Base-by-base conservation (phyloP, 2,888 invertebrate genomes). In the Trypoxylon attenuatum region DNA sequence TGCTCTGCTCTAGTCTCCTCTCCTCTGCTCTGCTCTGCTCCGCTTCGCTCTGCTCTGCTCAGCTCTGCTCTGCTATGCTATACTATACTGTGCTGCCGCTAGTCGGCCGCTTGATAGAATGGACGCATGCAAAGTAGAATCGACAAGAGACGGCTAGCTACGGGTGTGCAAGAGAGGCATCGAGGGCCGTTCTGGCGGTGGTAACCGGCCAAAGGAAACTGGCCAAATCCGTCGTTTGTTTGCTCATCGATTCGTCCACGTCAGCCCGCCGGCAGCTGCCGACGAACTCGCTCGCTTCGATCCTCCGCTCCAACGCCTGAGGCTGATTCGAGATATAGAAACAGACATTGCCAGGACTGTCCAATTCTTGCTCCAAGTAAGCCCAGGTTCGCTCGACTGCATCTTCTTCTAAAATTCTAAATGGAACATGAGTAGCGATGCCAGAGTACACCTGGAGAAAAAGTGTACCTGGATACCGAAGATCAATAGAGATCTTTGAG, bases 151-250 rank as follows among this genome's bases (percentile, higher is more conserved):
- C 47, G 18, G 38, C 59, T 42, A 65, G 50, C 45, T 46, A 49
- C 54, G 23, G 47, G 46, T 29, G 65, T 45, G 50, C 16, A n/a
- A 46, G 10, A 41, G 27, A 10, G 21, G 47, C 19, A 46, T 27
- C 33, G 33, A 54, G 65, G 58, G 61, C 63, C 43, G 60, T 52
- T 49, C 41, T 39, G 33, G 23, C 38, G 43, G 38, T 55, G 56
- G 18, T 45, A 53, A 49, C 52, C 54, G 42, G 72, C 45, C 66
- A 66, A 64, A 74, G 76, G 67, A 75, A 62, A 69, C 64, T 60
- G 60, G 75, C 72, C 75, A 76, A 73, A 76, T 75, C 61, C 75
- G 69, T 67, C 70, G 77, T 77, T 76, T 76, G 77, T 77, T 76
- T 76, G 77, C 64, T 53, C 75, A 73, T 76, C 71, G 75, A 76